A percentile compares a stretch with the other conserved stretches of the same genome.
These are phyloP conservation scores for Chrysemys picta DNA, from an alignment of 2,113 vertebrate species.

Conservation along the genomic window DNA sequence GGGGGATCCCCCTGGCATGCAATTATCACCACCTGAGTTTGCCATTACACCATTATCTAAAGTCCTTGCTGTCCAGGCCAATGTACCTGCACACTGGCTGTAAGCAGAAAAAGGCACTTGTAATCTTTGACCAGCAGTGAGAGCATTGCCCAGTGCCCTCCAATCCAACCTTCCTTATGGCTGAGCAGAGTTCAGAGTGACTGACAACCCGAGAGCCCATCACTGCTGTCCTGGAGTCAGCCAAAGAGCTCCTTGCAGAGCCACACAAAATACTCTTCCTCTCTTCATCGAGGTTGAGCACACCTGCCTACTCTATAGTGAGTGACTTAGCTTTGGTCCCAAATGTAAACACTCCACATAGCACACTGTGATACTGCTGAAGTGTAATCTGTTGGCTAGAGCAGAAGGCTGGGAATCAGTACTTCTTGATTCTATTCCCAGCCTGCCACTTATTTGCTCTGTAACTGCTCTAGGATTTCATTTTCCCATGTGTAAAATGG, in stretches of 20 bases:
- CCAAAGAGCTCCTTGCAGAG: not conserved
- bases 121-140: not conserved
- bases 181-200: not conserved
- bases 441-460: not conserved
- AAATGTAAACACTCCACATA: not conserved
- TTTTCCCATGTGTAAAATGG: not conserved
- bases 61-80: not conserved
- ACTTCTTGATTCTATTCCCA: not conserved
- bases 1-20: not conserved
- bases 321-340: not conserved
- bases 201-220: not conserved
- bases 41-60: accelerated
- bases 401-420: accelerated
- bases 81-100: accelerated
- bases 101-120: not conserved
- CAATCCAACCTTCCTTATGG: not conserved
- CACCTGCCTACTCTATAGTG: not conserved
- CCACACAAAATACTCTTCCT: not conserved
- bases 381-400: not conserved
- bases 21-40: not conserved
- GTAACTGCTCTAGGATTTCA: not conserved
- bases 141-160: not conserved
- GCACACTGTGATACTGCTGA: not conserved
- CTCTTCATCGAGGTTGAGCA: not conserved
- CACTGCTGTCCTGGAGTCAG: not conserved